These are phyloP conservation scores for Forbesichthys agassizii DNA, from an alignment of 2,113 vertebrate genomes.

Conservation along the genomic window DNA sequence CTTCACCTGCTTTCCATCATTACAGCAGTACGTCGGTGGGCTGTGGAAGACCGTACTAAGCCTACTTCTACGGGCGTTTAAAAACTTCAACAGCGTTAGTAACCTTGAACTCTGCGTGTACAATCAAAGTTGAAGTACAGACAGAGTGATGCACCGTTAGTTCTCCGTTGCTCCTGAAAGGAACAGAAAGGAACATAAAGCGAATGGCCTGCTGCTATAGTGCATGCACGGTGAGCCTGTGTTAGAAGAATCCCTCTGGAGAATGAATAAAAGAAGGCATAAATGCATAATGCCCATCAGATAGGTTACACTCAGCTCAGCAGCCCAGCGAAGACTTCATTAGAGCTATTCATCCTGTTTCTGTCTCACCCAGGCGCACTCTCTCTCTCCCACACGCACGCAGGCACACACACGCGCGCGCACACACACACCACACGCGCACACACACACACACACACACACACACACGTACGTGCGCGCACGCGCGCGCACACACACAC, in stretches of 20 bases:
- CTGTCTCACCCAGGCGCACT: not conserved
- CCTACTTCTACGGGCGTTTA: constrained; percentile 4
- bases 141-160: constrained; percentile 12
- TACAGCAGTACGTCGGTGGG: constrained; percentile 6
- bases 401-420: not conserved
- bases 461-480: not conserved
- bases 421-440: not conserved
- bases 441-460: not conserved
- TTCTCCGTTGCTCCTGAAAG: constrained; percentile 9
- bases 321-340: constrained; percentile 29
- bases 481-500: not conserved
- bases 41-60: constrained; percentile 3
- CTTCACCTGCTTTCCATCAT: not conserved
- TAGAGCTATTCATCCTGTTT: constrained; percentile 12
- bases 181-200: constrained; percentile 10
- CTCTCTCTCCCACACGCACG: too few species aligned
- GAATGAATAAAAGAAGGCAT: constrained; percentile 42
- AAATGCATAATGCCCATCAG: constrained; percentile 45
- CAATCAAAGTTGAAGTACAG: constrained; percentile 6
- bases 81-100: not conserved
- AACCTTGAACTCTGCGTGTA: constrained; percentile 3
- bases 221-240: constrained; percentile 33
- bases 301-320: constrained; percentile 53
- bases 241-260: constrained; percentile 17
- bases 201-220: not conserved